A percentile compares a stretch with the other conserved stretches of the same genome.
These are phyloP conservation scores for Chrysopilus asiliformis DNA, from an alignment of 2,888 invertebrate genomes.

Conservation along the genomic window DNA sequence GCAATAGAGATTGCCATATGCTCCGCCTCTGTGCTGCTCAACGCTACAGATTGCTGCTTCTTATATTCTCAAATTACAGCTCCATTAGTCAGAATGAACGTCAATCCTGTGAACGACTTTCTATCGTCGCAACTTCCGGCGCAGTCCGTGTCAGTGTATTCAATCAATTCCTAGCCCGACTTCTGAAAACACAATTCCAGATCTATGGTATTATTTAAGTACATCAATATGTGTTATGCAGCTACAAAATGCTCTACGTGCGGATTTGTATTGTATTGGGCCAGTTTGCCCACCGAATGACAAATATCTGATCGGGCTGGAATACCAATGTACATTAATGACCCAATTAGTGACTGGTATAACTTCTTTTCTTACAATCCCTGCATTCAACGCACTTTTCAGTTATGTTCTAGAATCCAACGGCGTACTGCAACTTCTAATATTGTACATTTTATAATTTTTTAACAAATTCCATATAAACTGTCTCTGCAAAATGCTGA, in stretches of 20 bases:
- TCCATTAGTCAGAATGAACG: constrained; percentile 9
- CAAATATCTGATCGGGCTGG: constrained; percentile 13
- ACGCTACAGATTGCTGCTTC: constrained; percentile 14
- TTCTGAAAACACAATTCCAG: constrained; percentile 12
- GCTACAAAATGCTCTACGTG: constrained; percentile 16
- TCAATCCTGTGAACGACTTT: constrained; percentile 15
- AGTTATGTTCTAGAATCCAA: constrained; percentile 7
- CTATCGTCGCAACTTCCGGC: constrained; percentile 13
- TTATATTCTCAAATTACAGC: constrained; percentile 12
- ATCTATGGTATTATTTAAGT: constrained; percentile 14
- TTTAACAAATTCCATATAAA: background rate
- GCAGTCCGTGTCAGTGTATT: constrained; percentile 17
- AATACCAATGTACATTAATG: constrained; percentile 12
- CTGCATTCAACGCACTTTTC: background rate
- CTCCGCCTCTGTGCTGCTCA: constrained; percentile 13
- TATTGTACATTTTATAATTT: constrained; percentile 2
- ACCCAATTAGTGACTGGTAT: constrained; percentile 13
- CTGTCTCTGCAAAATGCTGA: background rate
- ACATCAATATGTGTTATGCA: constrained; percentile 15
- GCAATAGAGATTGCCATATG: constrained; percentile 14
- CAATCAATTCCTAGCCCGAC: constrained; percentile 9
- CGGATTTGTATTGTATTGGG: constrained; percentile 16
- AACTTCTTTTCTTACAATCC: background rate
- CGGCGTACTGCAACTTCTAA: constrained; percentile 6
- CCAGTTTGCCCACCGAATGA: too few species aligned